Conservation (phyloP, 1,140 invertebrate species). For the Dendrolimus punctatus region DNA sequence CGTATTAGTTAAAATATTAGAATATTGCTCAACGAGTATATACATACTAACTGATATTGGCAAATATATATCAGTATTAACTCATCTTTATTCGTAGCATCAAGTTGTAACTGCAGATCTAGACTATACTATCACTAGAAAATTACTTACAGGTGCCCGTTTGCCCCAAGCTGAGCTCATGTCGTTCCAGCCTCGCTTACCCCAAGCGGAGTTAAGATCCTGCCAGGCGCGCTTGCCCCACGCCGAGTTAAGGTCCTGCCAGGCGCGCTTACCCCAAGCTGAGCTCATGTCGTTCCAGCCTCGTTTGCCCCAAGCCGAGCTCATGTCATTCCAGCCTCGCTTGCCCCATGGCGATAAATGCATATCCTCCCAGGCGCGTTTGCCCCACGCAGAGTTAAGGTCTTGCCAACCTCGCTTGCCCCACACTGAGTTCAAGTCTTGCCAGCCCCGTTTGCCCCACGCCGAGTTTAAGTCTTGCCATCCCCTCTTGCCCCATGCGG, state of each 20-base stretch:
- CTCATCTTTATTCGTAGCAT: neutral
- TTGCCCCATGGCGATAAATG: constrained; percentile 73
- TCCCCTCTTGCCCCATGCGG: constrained; percentile 75
- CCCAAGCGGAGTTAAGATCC: constrained; percentile 74
- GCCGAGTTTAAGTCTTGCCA: constrained; percentile 77
- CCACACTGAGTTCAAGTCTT: constrained; percentile 74
- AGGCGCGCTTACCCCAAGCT: constrained; percentile 76
- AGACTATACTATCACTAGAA: neutral
- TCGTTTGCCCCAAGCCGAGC: constrained; percentile 73
- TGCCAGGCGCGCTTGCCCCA: constrained; percentile 79
- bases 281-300: constrained; percentile 75
- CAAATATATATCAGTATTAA: too few relatives aligned
- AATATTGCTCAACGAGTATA: too few relatives aligned
- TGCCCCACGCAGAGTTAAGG: constrained; percentile 74
- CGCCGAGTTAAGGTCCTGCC: constrained; percentile 75
- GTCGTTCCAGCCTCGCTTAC: constrained; percentile 75
- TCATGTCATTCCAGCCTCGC: constrained; percentile 50
- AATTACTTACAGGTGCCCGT: constrained; percentile 66
- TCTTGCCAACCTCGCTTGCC: constrained; percentile 76
- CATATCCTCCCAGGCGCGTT: constrained; percentile 72
- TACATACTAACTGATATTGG: too few relatives aligned
- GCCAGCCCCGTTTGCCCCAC: constrained; percentile 78
- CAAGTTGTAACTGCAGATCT: neutral
- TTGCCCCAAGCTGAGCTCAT: constrained; percentile 77
- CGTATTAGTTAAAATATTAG: too few relatives aligned